Base-by-base conservation (phyloP, 1,140 invertebrate species). In the Archivesica marissinica region DNA sequence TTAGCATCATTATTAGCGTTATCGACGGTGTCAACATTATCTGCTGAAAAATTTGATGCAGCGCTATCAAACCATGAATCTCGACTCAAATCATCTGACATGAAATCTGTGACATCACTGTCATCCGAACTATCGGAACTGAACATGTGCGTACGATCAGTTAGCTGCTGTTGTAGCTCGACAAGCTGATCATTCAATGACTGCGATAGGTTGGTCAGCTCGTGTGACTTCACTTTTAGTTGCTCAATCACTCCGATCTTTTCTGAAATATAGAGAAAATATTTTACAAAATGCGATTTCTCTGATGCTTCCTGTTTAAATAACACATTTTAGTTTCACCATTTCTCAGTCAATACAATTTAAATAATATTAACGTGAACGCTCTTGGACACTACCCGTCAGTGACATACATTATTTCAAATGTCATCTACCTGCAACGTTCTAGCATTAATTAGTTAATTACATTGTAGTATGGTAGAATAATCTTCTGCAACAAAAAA, bases 111-210 rank as follows among this genome's bases (percentile, higher is more conserved):
- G 17, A 52, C 59, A 68, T 66, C 82, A 77, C 38, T 39, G 38
- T 59, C 78, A n/a, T 77, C 74, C 7, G 52, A 59, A 30, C 35
- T 77, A 30, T 59, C 74, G 0, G 47, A 52, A 44, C 52, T 33
- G 52, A 77, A 61, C 1, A 61, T 23, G 7, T 54, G 33, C 9
- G 33, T 61, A 15, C 66, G 64, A 35, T 85, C 82, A 64, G 64
- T 68, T 20, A 85, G 47, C 54, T 85, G 82, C 33, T 68, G 82
- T 25, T 74, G 41, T 25, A 85, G 41, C 28, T 85, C 41, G 15
- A 77, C 82, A 30, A 85, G 61, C 50, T 85, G 82, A 33, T 85
- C 82, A 52, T 77, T 85, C 35, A 85, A 38, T 33, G 82, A 85
- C 44, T 85, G 82, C 11, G 82, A 77, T 23, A 85, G 47, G 50